These are phyloP conservation scores for Pogonomyrmex barbatus DNA, from an alignment of 1,140 invertebrate species.

Conservation along the genomic window DNA sequence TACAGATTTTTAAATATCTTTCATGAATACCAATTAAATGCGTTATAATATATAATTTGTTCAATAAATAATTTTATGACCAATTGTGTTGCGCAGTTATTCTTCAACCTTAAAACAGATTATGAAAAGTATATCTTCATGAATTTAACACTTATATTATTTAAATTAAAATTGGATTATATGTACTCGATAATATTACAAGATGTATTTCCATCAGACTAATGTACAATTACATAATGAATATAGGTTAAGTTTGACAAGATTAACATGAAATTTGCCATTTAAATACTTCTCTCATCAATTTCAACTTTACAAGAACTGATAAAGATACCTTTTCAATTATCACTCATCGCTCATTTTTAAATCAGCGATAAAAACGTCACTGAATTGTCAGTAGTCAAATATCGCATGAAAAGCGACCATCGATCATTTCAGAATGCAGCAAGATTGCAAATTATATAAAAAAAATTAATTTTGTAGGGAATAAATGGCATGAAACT, in stretches of 20 bases:
- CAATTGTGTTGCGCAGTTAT: conserved; percentile 16
- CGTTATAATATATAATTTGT: background rate
- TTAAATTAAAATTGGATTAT: background rate
- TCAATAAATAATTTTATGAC: conserved; percentile 24
- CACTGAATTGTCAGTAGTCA: too few species aligned
- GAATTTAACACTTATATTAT: background rate
- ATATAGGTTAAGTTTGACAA: conserved; percentile 17
- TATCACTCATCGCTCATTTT: too few species aligned
- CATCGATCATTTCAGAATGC: too few species aligned
- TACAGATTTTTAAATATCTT: background rate
- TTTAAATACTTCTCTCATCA: conserved; percentile 1
- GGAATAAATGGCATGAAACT: too few species aligned
- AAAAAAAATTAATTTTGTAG: too few species aligned
- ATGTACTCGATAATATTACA: background rate
- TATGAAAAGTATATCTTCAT: background rate
- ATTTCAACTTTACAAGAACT: background rate
- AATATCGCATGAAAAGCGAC: too few species aligned
- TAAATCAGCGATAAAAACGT: too few species aligned
- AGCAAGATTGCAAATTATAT: too few species aligned
- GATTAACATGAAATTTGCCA: conserved; percentile 27
- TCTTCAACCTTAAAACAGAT: background rate
- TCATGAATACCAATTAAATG: background rate
- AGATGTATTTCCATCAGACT: background rate
- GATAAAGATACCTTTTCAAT: too few species aligned
- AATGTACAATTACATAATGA: background rate